Evolutionary conservation across 2,888 invertebrate species (phyloP), one percentile per base, ranked within the genome.

Genomic region (Pollenia angustigena): DNA sequence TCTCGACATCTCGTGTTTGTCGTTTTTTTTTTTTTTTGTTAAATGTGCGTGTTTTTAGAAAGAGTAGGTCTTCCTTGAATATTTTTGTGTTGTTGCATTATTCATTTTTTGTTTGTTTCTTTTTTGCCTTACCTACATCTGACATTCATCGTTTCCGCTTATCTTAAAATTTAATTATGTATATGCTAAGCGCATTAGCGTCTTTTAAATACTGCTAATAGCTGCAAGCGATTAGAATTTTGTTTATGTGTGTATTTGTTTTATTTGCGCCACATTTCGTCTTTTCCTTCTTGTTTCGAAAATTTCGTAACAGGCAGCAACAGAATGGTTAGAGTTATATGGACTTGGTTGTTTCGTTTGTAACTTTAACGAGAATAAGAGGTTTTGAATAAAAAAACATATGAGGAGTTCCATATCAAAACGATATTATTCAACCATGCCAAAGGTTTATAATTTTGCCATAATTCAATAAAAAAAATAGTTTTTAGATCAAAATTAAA

Each of bases 121-220:
- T 68, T 50, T 62, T 81, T 72, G 78, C 74, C 79, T 79, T 76
- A 79, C 87, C 79, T 78, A 71, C 76, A 83, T 76, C 85, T 89
- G 88, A 87, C 89, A 87, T 69, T 88, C 88, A 81, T 85, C 87
- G 88, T 89, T 89, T 88, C 88, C 88, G 88, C 88, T 89, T 89
- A 89, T 89, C 89, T 88, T 83, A 75, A 88, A 88, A 88, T 89
- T 89, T 89, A 88, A 88, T 88, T 89, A 89, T 88, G 88, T 88
- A 88, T 89, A 88, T 87, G 89, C 88, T 88, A 89, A 88, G 88
- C 88, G 87, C 89, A 88, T 89, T 89, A 88, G 88, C 88, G 87
- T 88, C 85, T 88, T 89, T 88, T 89, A 89, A 89, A 89, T 88
- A 88, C 88, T 88, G 89, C 88, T 89, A 89, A 89, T 89, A 88